A percentile compares a stretch with the other conserved stretches of the same genome.
Evolutionary conservation across 2,797 vertebrate species (phyloP).

Genomic region (Aselliscus stoliczkanus): DNA sequence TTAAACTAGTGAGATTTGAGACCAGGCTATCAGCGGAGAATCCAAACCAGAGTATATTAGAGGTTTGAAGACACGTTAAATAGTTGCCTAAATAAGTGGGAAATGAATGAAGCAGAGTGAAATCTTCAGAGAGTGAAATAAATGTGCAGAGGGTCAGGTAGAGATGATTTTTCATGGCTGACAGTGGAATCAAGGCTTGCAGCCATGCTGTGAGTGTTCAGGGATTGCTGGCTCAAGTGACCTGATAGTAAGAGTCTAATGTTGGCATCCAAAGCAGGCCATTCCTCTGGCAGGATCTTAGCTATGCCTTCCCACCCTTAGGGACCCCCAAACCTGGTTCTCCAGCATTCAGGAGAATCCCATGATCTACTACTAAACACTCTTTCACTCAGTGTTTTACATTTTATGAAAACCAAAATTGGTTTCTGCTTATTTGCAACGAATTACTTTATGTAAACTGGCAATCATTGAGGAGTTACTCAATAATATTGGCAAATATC

Average conservation of each 20-base stretch:
- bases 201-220: accelerated
- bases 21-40: not conserved
- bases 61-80: not conserved
- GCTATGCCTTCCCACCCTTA: not conserved
- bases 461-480: not conserved
- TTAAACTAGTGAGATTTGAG: not conserved
- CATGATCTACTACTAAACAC: not conserved
- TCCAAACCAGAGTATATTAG: not conserved
- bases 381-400: not conserved
- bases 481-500: not conserved
- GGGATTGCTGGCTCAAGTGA: not conserved
- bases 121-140: not conserved
- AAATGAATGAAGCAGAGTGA: not conserved
- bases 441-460: not conserved
- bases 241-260: not conserved
- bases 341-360: not conserved
- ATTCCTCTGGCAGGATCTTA: not conserved
- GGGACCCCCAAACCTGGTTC: not conserved
- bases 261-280: not conserved
- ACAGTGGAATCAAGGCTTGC: not conserved
- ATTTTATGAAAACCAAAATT: not conserved
- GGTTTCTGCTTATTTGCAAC: not conserved
- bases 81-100: not conserved
- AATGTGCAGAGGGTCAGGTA: not conserved
- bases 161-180: not conserved